phyloP scores from a whole-genome alignment of 2,797 vertebrate genomes.

The Dicrostonyx torquatus region DNA sequence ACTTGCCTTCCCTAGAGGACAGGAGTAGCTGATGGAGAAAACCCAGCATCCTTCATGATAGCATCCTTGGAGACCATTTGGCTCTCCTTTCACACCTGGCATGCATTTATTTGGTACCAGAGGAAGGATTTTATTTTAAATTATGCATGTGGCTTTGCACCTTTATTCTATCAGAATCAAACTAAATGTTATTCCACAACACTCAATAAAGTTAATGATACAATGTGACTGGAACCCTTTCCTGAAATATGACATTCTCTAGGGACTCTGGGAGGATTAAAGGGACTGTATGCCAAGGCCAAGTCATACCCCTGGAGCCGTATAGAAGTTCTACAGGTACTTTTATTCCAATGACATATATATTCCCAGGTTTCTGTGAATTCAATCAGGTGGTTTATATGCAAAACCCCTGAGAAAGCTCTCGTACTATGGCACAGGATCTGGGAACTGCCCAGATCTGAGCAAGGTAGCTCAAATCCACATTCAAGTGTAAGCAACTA shows the following conservation, averaged over 20 bases:
- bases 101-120: conserved; percentile 70
- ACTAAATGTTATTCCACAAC: conserved; percentile 81
- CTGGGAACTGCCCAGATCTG: neutral
- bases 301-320: conserved; percentile 74
- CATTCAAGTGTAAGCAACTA: neutral
- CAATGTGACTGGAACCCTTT: conserved; percentile 70
- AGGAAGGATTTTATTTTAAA: conserved; percentile 72
- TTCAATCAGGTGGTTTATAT: conserved; percentile 76
- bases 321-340: conserved; percentile 63
- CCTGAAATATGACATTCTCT: conserved; percentile 78
- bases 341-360: conserved; percentile 71
- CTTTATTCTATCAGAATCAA: conserved; percentile 79
- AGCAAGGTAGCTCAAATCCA: neutral
- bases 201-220: conserved; percentile 80
- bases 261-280: conserved; percentile 72
- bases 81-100: conserved; percentile 75
- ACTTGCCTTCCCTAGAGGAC: neutral
- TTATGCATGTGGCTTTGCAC: conserved; percentile 77
- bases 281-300: conserved; percentile 69
- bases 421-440: neutral
- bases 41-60: neutral
- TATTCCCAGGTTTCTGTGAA: conserved; percentile 75
- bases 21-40: neutral
- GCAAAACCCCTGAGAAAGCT: conserved; percentile 54
- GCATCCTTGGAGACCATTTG: conserved; percentile 60